Evolutionary conservation across 2,113 vertebrate genomes (phyloP), one percentile per base, ranked within the genome.

Genomic region (Caranx ignobilis): DNA sequence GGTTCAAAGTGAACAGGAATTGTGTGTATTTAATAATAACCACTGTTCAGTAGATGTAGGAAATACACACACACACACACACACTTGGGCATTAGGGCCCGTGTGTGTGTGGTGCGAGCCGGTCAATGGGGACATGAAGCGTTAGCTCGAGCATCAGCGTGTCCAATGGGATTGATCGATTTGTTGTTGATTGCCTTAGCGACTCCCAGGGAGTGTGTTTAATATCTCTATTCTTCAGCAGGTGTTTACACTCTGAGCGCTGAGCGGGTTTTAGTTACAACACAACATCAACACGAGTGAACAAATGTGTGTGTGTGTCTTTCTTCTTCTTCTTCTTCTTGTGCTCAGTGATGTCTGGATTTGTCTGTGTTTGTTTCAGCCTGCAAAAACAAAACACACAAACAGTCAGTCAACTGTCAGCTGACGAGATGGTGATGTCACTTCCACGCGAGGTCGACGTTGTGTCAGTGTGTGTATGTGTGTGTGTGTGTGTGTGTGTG

Each of bases 81-180:
- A 43, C 61, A 43, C 37, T 15, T 16, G 50, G 32, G 35, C 32
- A 70, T 50, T 32, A 21, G 41, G 48, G 15, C 3, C 37, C 55
- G 63, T 41, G 18, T 52, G 64, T 64, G 65, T 39, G 67, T 52
- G 74, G 15, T 56, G 57, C 12, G 70, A 69, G 65, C 57, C 11
- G 21, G 81, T 87, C 86, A 69, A 63, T 86, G 79, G 77, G 75
- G 77, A 91, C 87, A 82, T 82, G 83, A 74, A 87, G 77, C 34
- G 52, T 85, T 75, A 71, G 65, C 77, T 65, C 6, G 48, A 71
- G 82, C 82, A 77, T 76, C 72, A 85, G 85, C 80, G 72, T 79
- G 79, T 89, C 89, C 85, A 75, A 87, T 84, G 67, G 88, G 85
- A 87, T 88, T 76, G 85, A 90, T 90, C 66, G 69, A 90, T 91